These are phyloP conservation scores for Pseudoatta argentina DNA, from an alignment of 1,140 invertebrate species.

Conservation along the genomic window DNA sequence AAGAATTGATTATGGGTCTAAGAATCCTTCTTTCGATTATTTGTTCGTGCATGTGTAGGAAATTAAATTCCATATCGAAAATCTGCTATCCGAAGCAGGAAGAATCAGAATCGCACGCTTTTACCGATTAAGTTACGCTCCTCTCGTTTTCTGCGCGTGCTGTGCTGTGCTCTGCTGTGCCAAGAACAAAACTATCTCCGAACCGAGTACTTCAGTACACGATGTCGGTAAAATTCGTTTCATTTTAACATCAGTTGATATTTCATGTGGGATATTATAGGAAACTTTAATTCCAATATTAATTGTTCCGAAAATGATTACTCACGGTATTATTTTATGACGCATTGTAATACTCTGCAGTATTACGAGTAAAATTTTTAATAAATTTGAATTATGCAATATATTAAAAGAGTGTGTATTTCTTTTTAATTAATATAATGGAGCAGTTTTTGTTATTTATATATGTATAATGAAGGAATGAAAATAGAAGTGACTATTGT, in stretches of 20 bases:
- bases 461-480: neutral
- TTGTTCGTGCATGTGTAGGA: neutral
- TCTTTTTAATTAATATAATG: conserved; percentile 8
- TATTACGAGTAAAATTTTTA: neutral
- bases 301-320: neutral
- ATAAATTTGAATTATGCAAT: neutral
- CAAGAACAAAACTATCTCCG: conserved; percentile 3
- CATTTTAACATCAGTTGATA: conserved; percentile 40
- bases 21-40: neutral
- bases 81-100: neutral
- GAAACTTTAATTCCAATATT: conserved; percentile 16
- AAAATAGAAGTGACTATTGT: neutral
- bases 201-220: neutral
- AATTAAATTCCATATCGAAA: neutral
- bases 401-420: neutral
- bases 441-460: conserved; percentile 3
- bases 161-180: conserved; percentile 64
- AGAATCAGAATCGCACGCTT: conserved; percentile 3
- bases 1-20: too few species aligned
- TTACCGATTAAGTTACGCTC: conserved; percentile 41
- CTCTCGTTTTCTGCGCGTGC: conserved; percentile 5
- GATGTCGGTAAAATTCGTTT: conserved; percentile 31
- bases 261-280: neutral
- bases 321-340: neutral
- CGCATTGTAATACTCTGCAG: neutral